phyloP scores from a whole-genome alignment of 2,113 vertebrate species.

The Rutilus rutilus region DNA sequence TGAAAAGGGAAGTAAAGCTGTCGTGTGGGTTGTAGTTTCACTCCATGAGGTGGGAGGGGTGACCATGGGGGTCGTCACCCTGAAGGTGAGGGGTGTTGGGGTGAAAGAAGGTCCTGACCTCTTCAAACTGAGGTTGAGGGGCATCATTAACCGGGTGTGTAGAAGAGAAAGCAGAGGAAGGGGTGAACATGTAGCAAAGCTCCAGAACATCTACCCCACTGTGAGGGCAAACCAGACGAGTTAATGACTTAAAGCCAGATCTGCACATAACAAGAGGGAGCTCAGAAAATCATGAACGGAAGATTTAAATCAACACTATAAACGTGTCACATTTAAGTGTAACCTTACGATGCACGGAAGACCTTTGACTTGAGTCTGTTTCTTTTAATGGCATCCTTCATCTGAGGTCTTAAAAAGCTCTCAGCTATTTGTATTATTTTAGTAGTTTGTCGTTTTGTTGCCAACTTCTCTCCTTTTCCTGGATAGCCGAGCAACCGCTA shows the following conservation, averaged over 20 bases:
- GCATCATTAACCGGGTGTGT: conserved; percentile 24
- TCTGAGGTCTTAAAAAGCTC: conserved; percentile 18
- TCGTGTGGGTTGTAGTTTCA: conserved; percentile 34
- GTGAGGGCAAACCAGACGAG: conserved; percentile 36
- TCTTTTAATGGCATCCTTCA: conserved; percentile 30
- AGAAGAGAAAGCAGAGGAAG: conserved; percentile 28
- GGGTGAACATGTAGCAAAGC: conserved; percentile 21
- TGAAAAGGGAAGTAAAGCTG: conserved; percentile 45
- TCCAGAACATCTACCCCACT: conserved; percentile 42
- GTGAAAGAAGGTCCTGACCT: conserved; percentile 37
- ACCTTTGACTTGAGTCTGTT: conserved; percentile 31
- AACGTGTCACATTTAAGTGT: conserved; percentile 33
- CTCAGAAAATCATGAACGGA: conserved; percentile 2
- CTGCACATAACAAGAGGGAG: conserved; percentile 5
- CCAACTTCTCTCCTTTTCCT: not conserved
- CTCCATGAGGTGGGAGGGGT: conserved; percentile 38
- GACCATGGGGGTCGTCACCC: conserved; percentile 41
- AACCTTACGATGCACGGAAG: conserved; percentile 7
- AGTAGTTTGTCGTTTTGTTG: not conserved
- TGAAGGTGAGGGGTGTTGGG: conserved; percentile 38
- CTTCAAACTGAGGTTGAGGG: conserved; percentile 24
- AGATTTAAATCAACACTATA: conserved; percentile 28
- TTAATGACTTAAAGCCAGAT: conserved; percentile 41
- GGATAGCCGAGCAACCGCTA: not conserved
- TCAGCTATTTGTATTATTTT: not conserved